Evolutionary conservation across 2,113 vertebrate genomes (phyloP).

Genomic region (Pseudopipra pipra): DNA sequence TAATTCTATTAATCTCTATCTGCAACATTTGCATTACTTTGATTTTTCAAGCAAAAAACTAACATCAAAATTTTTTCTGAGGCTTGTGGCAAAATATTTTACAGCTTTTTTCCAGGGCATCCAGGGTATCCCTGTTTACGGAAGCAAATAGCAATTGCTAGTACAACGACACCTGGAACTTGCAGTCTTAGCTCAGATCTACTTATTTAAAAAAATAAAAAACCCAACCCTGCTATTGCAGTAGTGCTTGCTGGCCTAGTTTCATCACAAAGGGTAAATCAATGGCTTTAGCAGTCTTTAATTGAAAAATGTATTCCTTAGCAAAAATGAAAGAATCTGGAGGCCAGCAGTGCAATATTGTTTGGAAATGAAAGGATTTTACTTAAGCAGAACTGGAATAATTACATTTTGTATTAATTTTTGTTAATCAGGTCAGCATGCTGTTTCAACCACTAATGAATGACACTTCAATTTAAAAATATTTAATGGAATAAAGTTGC

Average conservation of each 20-base stretch:
- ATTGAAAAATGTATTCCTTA: not conserved
- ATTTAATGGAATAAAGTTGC: not conserved
- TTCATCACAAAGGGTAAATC: conserved; percentile 9
- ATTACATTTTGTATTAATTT: not conserved
- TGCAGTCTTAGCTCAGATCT: not conserved
- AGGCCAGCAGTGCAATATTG: not conserved
- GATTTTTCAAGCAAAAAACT: not conserved
- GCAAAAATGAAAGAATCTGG: not conserved
- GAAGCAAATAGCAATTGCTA: not conserved
- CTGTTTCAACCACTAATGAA: conserved; percentile 17
- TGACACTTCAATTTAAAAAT: conserved; percentile 1
- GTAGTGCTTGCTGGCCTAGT: not conserved
- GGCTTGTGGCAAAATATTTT: not conserved
- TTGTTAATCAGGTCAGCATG: not conserved
- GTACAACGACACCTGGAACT: not conserved
- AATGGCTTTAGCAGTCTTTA: not conserved
- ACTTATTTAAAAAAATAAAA: not conserved
- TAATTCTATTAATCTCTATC: not conserved
- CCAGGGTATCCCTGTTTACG: not conserved
- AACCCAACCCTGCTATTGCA: not conserved
- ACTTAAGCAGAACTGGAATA: not conserved
- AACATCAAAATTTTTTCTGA: not conserved
- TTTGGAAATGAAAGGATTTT: conserved; percentile 33
- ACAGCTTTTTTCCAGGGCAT: not conserved
- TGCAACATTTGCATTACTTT: not conserved